Percentiles rank a stretch among this genome's conserved stretches.
These are phyloP conservation scores for Steinernema khuongi DNA, from an alignment of 1,140 invertebrate species.

Conservation along the genomic window DNA sequence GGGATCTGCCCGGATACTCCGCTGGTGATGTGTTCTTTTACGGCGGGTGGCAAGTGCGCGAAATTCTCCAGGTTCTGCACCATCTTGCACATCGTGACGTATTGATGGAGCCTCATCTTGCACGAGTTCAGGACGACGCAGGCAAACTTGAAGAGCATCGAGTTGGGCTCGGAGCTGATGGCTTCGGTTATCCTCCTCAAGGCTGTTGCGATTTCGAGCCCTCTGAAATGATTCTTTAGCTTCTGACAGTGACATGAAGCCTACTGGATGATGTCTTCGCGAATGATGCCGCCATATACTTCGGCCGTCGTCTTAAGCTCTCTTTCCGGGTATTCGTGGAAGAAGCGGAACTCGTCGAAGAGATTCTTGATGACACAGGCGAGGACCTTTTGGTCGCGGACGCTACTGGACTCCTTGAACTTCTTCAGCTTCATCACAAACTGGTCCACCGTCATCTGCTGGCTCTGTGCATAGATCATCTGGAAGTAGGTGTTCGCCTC, in stretches of 20 bases:
- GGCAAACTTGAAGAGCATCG: conserved; percentile 48
- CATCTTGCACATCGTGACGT: conserved; percentile 56
- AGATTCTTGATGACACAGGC: conserved; percentile 95
- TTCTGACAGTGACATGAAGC: conserved; percentile 60
- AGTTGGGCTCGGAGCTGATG: conserved; percentile 33
- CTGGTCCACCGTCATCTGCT: conserved; percentile 61
- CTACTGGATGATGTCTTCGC: conserved; percentile 76
- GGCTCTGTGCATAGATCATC: conserved; percentile 92
- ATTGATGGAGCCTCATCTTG: conserved; percentile 40
- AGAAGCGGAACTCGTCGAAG: conserved; percentile 96
- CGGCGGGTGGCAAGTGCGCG: conserved; percentile 34
- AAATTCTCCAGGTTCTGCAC: conserved; percentile 43
- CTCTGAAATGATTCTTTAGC: conserved; percentile 29
- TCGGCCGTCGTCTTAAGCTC: conserved; percentile 94
- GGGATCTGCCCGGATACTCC: conserved; percentile 39
- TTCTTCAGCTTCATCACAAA: conserved; percentile 79
- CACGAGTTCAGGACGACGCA: conserved; percentile 52
- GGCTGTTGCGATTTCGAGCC: conserved; percentile 54
- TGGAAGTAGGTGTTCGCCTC: conserved; percentile 97
- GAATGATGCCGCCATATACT: conserved; percentile 95
- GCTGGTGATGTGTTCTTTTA: conserved; percentile 44
- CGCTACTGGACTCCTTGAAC: conserved; percentile 80
- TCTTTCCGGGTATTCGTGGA: conserved; percentile 95
- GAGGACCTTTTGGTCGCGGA: conserved; percentile 68
- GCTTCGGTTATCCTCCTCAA: conserved; percentile 52